These are phyloP conservation scores for Synergus umbraculus DNA, from an alignment of 2,888 invertebrate species.

Conservation along the genomic window DNA sequence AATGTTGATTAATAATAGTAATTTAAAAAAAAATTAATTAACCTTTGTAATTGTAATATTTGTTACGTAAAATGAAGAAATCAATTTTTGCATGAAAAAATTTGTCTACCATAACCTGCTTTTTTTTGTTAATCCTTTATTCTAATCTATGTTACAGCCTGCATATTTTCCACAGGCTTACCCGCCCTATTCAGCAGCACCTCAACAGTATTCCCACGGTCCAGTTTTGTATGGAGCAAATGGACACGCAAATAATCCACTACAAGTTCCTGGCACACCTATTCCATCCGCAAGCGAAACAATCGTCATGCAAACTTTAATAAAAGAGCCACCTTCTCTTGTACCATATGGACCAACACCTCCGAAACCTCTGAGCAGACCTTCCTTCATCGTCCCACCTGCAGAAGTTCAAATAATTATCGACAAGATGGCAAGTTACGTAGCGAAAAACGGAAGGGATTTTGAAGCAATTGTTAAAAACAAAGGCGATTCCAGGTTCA, in stretches of 20 bases:
- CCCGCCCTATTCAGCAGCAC: conserved; percentile 65
- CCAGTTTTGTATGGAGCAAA: conserved; percentile 73
- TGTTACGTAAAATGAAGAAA: neutral
- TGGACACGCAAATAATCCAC: conserved; percentile 61
- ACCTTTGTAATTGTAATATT: no score
- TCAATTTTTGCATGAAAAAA: neutral
- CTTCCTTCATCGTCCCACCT: conserved; percentile 83
- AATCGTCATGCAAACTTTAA: conserved; percentile 45
- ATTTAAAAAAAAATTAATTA: no score
- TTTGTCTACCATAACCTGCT: conserved; percentile 5
- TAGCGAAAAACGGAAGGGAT: conserved; percentile 95
- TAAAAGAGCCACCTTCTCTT: conserved; percentile 66
- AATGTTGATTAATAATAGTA: no score
- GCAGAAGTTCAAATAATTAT: conserved; percentile 92
- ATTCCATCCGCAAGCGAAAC: conserved; percentile 51
- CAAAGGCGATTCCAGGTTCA: conserved; percentile 91
- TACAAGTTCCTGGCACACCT: conserved; percentile 46
- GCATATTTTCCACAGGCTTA: conserved; percentile 61
- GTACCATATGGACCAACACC: conserved; percentile 73
- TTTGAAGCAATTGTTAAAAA: conserved; percentile 93
- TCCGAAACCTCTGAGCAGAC: conserved; percentile 76
- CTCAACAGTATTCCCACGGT: conserved; percentile 74
- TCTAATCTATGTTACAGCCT: conserved; percentile 27
- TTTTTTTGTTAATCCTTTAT: conserved; percentile 19
- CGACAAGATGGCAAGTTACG: conserved; percentile 97